Conservation (phyloP, 1,140 invertebrate genomes). For the Drosophila novamexicana region DNA sequence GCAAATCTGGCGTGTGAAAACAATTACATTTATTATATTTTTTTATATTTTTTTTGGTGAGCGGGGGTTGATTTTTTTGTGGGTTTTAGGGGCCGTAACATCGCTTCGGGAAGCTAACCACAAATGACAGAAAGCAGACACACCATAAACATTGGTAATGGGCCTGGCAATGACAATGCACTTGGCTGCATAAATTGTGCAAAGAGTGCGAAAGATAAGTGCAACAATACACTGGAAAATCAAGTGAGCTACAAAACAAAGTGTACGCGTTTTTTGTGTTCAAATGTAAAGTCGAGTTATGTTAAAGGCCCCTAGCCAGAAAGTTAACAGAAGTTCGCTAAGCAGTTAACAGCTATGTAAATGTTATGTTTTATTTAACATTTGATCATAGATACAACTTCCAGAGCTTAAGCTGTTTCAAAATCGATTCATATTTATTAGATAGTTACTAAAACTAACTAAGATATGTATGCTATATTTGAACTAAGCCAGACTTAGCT, state of each 20-base stretch:
- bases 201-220: slow-evolving; percentile 7
- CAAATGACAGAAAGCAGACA: slow-evolving; percentile 30
- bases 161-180: slow-evolving; percentile 44
- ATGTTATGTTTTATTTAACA: no score
- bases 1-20: slow-evolving; percentile 74
- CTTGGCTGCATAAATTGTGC: slow-evolving; percentile 28
- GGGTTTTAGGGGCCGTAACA: not conserved
- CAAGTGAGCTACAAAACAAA: not conserved
- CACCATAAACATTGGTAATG: slow-evolving; percentile 38
- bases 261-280: not conserved
- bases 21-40: slow-evolving; percentile 52
- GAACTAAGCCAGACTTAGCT: no score
- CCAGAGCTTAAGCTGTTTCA: no score
- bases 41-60: no score
- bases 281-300: not conserved
- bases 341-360: no score
- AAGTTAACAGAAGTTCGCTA: not conserved
- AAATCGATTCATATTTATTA: no score
- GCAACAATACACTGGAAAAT: not conserved
- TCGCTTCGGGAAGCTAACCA: slow-evolving; percentile 17
- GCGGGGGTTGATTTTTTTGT: no score
- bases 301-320: not conserved
- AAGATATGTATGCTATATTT: no score
- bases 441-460: no score
- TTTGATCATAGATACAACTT: no score